Conservation (phyloP, 2,888 invertebrate species). For the Epistrophe grossulariae region DNA sequence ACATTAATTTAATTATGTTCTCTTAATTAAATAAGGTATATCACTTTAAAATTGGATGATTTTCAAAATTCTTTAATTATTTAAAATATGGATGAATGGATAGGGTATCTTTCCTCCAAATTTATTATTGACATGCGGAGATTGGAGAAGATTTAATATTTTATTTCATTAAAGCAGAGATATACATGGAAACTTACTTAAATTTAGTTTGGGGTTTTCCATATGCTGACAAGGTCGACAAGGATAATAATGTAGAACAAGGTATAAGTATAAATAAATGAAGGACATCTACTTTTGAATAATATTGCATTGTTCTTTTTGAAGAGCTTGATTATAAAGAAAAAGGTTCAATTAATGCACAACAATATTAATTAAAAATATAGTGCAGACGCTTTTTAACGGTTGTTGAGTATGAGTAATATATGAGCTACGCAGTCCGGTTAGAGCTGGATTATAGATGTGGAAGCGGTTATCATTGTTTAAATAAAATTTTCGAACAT, state of each 20-base stretch:
- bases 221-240: not conserved
- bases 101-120: not conserved
- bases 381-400: not conserved
- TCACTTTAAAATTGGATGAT: not conserved
- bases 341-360: not conserved
- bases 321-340: not conserved
- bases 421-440: not conserved
- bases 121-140: not conserved
- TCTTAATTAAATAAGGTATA: not conserved
- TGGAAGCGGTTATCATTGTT: too few relatives aligned
- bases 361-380: not conserved
- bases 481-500: too few relatives aligned
- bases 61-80: not conserved
- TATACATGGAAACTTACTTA: not conserved
- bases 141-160: not conserved
- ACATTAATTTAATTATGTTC: not conserved
- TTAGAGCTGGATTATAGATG: too few relatives aligned
- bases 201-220: constrained; percentile 1
- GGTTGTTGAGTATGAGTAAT: not conserved
- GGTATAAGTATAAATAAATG: not conserved
- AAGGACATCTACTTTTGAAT: not conserved
- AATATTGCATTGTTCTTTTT: not conserved
- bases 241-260: not conserved
- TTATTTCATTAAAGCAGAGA: not conserved
- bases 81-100: not conserved